Conservation (phyloP, 53 echinoderm and acorn worm genomes). For the Glandiceps talaboti region DNA sequence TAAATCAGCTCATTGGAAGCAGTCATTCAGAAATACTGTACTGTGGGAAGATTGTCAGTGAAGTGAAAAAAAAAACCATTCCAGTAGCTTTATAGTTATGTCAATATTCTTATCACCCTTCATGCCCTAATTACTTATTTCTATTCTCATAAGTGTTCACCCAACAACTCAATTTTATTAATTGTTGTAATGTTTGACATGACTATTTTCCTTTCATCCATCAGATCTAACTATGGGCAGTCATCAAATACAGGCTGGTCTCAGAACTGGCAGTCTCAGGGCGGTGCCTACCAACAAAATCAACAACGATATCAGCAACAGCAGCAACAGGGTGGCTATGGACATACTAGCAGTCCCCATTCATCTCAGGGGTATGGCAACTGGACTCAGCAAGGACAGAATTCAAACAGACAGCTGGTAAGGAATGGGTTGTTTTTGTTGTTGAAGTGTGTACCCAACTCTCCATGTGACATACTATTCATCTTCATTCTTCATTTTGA, state of each 20-base stretch:
- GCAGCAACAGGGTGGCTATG: constrained; percentile 17
- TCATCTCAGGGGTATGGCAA: background rate
- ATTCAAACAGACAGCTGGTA: background rate
- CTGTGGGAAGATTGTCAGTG: no score
- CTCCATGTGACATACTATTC: background rate
- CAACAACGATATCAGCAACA: constrained; percentile 36
- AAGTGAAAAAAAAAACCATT: no score
- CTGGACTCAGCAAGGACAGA: background rate
- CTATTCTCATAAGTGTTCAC: no score
- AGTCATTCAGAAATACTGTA: no score
- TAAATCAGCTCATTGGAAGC: no score
- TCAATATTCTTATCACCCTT: no score
- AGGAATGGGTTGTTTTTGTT: background rate
- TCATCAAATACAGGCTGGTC: constrained; percentile 29
- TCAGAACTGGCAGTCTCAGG: constrained; percentile 45
- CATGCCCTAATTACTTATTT: no score
- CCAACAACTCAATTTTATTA: no score
- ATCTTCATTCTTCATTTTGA: background rate
- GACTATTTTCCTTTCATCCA: no score
- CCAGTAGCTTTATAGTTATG: no score
- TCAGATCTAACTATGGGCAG: no score
- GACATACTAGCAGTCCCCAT: constrained; percentile 2
- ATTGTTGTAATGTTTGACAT: no score
- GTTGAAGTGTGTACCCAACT: background rate
- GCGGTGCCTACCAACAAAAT: constrained; percentile 55